phyloP scores from a whole-genome alignment of 2,797 vertebrate genomes.

The Sebastiscus tertius region DNA sequence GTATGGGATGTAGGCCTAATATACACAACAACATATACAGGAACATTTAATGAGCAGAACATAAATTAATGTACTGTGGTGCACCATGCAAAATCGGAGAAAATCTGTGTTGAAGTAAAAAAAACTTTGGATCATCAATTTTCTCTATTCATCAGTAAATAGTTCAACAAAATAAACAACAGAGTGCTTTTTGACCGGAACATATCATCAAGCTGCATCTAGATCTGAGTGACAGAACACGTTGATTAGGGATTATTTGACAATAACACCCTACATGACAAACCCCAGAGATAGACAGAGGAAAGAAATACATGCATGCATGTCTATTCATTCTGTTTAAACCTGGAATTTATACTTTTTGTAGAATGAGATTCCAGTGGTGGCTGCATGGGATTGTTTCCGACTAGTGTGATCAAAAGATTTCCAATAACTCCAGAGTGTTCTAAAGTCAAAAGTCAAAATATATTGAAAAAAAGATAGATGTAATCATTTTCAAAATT shows the following conservation, averaged over 20 bases:
- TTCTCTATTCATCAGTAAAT: too few relatives aligned
- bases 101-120: background rate
- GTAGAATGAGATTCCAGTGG: too few relatives aligned
- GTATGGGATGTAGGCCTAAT: conserved; percentile 94
- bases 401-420: too few relatives aligned
- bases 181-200: background rate
- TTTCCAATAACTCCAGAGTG: too few relatives aligned
- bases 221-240: background rate
- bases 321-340: too few relatives aligned
- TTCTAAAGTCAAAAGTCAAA: too few relatives aligned
- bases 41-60: background rate
- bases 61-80: background rate
- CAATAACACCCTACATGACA: background rate
- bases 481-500: too few relatives aligned
- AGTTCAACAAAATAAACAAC: too few relatives aligned
- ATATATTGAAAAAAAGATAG: too few relatives aligned
- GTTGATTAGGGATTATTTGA: background rate
- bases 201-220: background rate
- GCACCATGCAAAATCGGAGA: background rate
- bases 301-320: background rate
- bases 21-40: background rate
- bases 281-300: background rate
- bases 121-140: too few relatives aligned
- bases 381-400: too few relatives aligned
- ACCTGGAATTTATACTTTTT: too few relatives aligned